phyloP scores from a whole-genome alignment of 1,140 invertebrate species.

The Bombus polaris region DNA sequence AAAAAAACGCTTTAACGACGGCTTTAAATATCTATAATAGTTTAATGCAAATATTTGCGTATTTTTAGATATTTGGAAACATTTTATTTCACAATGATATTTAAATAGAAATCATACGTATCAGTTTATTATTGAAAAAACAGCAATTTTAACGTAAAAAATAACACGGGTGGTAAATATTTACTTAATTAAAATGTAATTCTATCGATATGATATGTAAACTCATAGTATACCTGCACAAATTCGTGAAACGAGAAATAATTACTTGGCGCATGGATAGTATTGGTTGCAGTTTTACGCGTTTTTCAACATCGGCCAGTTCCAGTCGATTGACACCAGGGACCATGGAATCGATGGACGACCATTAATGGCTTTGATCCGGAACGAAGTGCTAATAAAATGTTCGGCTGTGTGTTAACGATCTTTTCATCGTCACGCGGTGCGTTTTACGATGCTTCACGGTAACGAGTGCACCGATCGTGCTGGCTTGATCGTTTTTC shows the following conservation, averaged over 20 bases:
- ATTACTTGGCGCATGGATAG: constrained; percentile 36
- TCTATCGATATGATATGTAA: neutral
- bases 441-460: constrained; percentile 53
- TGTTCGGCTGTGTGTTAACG: constrained; percentile 68
- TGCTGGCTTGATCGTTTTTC: neutral
- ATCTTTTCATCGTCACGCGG: constrained; percentile 49
- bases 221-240: neutral
- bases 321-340: constrained; percentile 46
- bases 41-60: neutral
- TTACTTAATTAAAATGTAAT: constrained; percentile 11
- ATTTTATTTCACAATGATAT: neutral
- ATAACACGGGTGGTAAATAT: neutral
- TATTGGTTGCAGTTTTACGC: constrained; percentile 45
- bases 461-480: constrained; percentile 22
- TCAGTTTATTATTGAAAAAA: neutral
- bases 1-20: neutral
- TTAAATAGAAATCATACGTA: neutral
- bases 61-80: neutral
- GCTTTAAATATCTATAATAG: neutral
- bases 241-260: constrained; percentile 38
- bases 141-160: neutral
- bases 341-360: constrained; percentile 54
- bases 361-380: constrained; percentile 62
- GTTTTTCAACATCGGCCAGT: constrained; percentile 43
- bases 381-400: constrained; percentile 70